Base-by-base conservation (phyloP, 2,113 vertebrate species). In the Ctenodactylus gundi region DNA sequence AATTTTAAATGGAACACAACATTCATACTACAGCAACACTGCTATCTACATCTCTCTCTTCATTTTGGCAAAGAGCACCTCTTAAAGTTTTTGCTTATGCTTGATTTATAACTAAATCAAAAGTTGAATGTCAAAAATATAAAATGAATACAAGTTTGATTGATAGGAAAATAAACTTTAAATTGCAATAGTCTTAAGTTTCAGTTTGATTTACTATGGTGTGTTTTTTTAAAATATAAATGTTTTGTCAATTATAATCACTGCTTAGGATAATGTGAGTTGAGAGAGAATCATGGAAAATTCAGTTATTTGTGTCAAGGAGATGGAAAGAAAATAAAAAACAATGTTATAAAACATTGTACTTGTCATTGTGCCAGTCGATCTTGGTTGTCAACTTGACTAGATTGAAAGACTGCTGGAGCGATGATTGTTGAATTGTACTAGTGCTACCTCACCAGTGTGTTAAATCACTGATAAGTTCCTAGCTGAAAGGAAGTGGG, bases 251-350 rank as follows among this genome's bases (percentile, higher is more conserved):
- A 2, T 73, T 78, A 31, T n/a, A 70, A 39, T 78, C 1, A 57
- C 57, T 88, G 27, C 49, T 94, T 82, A 94, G 64, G 68, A 85
- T 12, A 65, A 65, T 68, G 15, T 87, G 7, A 81, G 31, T 62
- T 91, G 88, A 87, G 64, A 58, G 49, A 51, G 46, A 93, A 46
- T 75, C n/a, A 95, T 62, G 20, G 31, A 55, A 67, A 80, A 82
- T 36, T 77, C 4, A 49, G 4, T 72, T 87, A 55, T 81, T 86
- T 55, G 70, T 62, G 73, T 87, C 49, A 80, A 55, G n/a, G 91
- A 89, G 57, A 78, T 39, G 2, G n/a, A 64, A 82, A 84, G 36
- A 51, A 51, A 82, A 73, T 8, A 62, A 55, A 77, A 51, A 75
- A 14, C 1, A 83, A 93, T 86, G 90, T n/a, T 72, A 29, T 31